These are phyloP conservation scores for Monopterus albus DNA, from an alignment of 2,113 vertebrate genomes.

Conservation along the genomic window DNA sequence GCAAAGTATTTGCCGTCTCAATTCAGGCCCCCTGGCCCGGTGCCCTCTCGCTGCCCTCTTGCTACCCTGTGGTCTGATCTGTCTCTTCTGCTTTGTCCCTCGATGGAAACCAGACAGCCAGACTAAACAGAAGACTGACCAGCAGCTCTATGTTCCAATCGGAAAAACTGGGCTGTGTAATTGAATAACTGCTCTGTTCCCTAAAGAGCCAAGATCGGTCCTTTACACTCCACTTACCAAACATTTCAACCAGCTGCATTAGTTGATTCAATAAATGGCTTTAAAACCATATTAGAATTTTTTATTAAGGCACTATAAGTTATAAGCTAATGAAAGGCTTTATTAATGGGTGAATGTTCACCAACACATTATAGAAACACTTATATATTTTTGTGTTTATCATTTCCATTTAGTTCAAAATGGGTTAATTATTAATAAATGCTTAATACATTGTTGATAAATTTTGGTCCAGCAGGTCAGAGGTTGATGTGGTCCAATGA, in stretches of 20 bases:
- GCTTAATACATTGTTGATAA: not conserved
- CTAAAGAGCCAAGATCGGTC: not conserved
- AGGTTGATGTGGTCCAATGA: not conserved
- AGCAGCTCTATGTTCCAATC: slow-evolving; percentile 60
- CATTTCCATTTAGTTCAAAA: not conserved
- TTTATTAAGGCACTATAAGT: too few species aligned
- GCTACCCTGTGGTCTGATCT: slow-evolving; percentile 44
- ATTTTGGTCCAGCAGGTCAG: not conserved
- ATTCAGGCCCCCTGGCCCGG: slow-evolving; percentile 54
- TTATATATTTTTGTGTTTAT: too few species aligned
- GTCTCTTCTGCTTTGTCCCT: slow-evolving; percentile 67
- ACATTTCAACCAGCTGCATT: not conserved
- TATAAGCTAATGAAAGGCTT: not conserved
- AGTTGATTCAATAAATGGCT: not conserved
- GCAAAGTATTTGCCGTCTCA: slow-evolving; percentile 67
- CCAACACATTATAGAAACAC: too few species aligned
- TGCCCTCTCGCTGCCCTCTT: too few species aligned
- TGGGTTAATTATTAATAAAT: not conserved
- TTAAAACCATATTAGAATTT: not conserved
- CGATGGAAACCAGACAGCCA: slow-evolving; percentile 69
- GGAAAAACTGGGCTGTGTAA: slow-evolving; percentile 24
- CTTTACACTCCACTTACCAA: not conserved
- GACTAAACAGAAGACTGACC: slow-evolving; percentile 66
- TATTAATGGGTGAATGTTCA: too few species aligned
- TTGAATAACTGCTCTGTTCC: slow-evolving; percentile 20